Percentiles rank a stretch among this genome's conserved stretches.
phyloP scores from a whole-genome alignment of 2,113 vertebrate species.

The Alosa alosa region DNA sequence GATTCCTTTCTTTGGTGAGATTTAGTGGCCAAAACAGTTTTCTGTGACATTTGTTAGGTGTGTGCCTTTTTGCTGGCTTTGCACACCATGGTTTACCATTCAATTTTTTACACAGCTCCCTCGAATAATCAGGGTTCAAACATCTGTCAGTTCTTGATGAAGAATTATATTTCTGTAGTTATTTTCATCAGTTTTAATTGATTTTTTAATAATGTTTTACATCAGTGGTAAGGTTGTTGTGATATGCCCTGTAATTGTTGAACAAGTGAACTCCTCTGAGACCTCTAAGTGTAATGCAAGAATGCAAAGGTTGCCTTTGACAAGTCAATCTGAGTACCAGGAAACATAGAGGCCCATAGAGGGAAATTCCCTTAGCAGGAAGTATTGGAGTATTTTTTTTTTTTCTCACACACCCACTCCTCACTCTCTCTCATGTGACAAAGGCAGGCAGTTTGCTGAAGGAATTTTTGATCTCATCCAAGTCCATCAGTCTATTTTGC shows the following conservation, averaged over 20 bases:
- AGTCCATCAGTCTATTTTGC: neutral
- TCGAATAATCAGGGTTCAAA: neutral
- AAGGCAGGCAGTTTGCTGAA: constrained; percentile 7
- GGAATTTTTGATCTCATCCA: constrained; percentile 25
- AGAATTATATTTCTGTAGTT: neutral
- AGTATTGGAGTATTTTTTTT: constrained; percentile 34
- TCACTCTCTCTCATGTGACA: neutral
- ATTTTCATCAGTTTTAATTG: neutral
- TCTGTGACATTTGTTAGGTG: neutral
- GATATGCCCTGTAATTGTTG: no score
- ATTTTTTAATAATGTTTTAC: neutral
- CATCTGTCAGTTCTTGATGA: neutral
- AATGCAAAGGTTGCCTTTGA: constrained; percentile 13
- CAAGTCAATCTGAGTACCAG: constrained; percentile 28
- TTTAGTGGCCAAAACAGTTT: no score
- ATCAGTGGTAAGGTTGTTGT: neutral
- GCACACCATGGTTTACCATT: no score
- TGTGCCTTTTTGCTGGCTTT: neutral
- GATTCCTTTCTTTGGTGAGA: no score
- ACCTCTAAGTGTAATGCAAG: neutral
- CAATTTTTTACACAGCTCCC: no score
- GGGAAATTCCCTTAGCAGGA: constrained; percentile 47
- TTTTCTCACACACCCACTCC: neutral
- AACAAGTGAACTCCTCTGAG: no score
- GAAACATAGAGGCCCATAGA: constrained; percentile 34